Conservation (phyloP, 2,888 invertebrate genomes). For the Slavum lentiscoides region DNA sequence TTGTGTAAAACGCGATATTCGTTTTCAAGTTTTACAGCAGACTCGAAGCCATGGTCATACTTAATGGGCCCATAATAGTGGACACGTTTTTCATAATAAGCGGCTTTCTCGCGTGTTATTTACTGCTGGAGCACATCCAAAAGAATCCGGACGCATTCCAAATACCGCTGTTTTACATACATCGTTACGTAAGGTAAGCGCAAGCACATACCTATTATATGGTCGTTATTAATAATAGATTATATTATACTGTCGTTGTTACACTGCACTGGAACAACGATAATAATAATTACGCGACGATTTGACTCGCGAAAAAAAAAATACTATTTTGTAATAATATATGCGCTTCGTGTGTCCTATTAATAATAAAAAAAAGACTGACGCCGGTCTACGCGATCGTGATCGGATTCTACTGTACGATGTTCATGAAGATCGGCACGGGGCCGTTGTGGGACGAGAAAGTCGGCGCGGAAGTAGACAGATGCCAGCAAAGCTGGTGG, state of each 20-base stretch:
- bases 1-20: slow-evolving; percentile 10
- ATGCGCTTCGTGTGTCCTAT: background rate
- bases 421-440: slow-evolving; percentile 30
- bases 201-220: too few species aligned
- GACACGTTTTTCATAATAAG: slow-evolving; percentile 58
- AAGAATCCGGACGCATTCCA: slow-evolving; percentile 56
- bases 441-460: slow-evolving; percentile 43
- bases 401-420: slow-evolving; percentile 42
- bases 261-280: too few species aligned
- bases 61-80: slow-evolving; percentile 57
- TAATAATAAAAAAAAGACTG: background rate
- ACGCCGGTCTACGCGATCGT: slow-evolving; percentile 42
- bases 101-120: slow-evolving; percentile 57
- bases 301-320: background rate
- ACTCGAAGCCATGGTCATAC: slow-evolving; percentile 55
- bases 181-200: slow-evolving; percentile 57
- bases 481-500: slow-evolving; percentile 39
- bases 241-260: background rate
- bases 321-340: background rate
- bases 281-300: too few species aligned
- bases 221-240: too few species aligned
- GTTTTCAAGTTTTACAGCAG: slow-evolving; percentile 54
- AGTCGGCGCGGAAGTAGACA: slow-evolving; percentile 24
- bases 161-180: slow-evolving; percentile 56
- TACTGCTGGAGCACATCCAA: slow-evolving; percentile 56